Evolutionary conservation across 2,888 invertebrate species (phyloP), one percentile per base, ranked within the genome.

Genomic region (Calliscelio sp.): DNA sequence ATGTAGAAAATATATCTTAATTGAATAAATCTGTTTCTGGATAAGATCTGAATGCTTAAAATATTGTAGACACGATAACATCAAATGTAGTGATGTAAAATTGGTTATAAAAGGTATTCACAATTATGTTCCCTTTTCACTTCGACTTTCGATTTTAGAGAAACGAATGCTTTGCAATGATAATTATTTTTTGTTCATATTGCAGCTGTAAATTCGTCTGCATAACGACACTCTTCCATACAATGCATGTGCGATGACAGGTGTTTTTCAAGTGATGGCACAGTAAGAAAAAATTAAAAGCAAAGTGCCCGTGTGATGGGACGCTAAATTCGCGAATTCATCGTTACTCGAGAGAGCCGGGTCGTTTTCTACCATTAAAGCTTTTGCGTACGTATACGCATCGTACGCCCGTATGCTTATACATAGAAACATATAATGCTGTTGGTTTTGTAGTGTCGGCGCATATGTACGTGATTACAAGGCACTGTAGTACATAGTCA

Each of bases 231-330:
- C 68, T 81, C 63, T 71, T 73, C 44, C 44, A 28, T 59, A 79
- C 79, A 81, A 79, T 81, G 80, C 82, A 68, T 74, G 78, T 49
- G 71, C 75, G 85, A 85, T 82, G 85, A 82, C 85, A 85, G 85
- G 85, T 85, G 85, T 85, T 85, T 85, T 85, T 82, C 78, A 75
- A 66, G 81, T 49, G 79, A 79, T 79, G 85, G 79, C 65, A 73
- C 70, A 49, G 74, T 85, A 81, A 78, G 82, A 83, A 85, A 85
- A 85, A 85, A 85, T 85, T 85, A 85, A 85, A 85, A 85, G 85
- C 85, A 85, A 85, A 85, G 85, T 85, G 85, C 85, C 85, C 85
- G 85, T 85, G 81, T 85, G 85, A 85, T 85, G 81, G 81, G 78
- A 78, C 84, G 74, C 59, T 57, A 85, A 85, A 78, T 85, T 85